These are phyloP conservation scores for Zophobas morio DNA, from an alignment of 1,140 invertebrate species.

Conservation along the genomic window DNA sequence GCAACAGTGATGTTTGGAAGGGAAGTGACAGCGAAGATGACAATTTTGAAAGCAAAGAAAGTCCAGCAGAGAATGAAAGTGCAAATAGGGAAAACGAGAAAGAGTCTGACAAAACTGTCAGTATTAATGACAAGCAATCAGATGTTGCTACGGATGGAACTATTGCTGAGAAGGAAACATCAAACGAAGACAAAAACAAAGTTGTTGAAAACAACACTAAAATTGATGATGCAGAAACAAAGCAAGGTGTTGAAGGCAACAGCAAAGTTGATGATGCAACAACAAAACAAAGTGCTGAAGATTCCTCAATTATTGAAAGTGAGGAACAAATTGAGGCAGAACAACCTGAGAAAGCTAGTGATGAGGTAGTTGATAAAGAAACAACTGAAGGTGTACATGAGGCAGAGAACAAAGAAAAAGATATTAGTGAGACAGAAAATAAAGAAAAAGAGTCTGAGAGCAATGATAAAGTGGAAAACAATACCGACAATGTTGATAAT, in stretches of 20 bases:
- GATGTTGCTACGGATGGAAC: neutral
- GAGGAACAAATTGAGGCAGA: conserved; percentile 1
- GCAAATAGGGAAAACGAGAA: neutral
- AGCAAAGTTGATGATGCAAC: neutral
- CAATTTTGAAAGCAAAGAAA: conserved; percentile 12
- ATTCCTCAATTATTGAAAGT: conserved; percentile 6
- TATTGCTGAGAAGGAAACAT: neutral
- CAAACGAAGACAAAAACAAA: too few relatives aligned
- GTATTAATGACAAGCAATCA: neutral
- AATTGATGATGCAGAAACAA: too few relatives aligned
- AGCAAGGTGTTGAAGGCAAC: too few relatives aligned
- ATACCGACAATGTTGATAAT: conserved; percentile 1
- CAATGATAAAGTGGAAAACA: conserved; percentile 7
- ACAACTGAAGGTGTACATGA: neutral
- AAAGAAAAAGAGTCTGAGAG: neutral
- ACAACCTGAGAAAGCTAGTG: neutral
- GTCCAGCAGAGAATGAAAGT: neutral
- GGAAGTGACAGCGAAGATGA: conserved; percentile 39
- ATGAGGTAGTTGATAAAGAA: neutral
- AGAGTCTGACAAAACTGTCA: neutral
- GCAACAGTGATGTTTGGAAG: conserved; percentile 45
- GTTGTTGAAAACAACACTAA: too few relatives aligned
- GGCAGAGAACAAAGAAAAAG: conserved; percentile 1
- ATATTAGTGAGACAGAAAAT: neutral
- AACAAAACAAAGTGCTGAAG: neutral